Evolutionary conservation across 2,888 invertebrate species (phyloP), one percentile per base, ranked within the genome.

Genomic region (Leucophenga montana): DNA sequence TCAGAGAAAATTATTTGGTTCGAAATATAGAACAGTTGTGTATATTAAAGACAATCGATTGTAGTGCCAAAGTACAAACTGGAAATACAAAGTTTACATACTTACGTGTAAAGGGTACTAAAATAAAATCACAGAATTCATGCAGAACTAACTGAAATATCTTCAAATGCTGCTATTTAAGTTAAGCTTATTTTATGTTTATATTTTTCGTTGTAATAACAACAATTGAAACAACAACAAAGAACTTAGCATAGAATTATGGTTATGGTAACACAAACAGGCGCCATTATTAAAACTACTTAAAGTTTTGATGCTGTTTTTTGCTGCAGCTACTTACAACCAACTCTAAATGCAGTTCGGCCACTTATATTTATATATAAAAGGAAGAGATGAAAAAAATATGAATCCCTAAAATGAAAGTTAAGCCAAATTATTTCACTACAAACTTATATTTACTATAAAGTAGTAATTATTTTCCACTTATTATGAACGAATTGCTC

Each of bases 351-450:
- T 64, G 48, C 33, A 33, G 59, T 31, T 59, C 33, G n/a, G n/a
- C 22, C 31, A 31, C 11, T 57, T 46, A 62, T 46, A 39, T 27
- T n/a, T 66, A 61, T 62, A 71, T 71, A 73, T 70, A 73, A 59
- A 73, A 73, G 73, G 70, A 67, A 61, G 65, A 65, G 53, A 53
- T 44, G 0, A 3, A 57, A 14, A 39, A 33, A 61, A 69, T 72
- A n/a, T n/a, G n/a, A 61, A 68, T 20, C 33, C 64, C 67, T 72
- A 20, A 18, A 72, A 72, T 8, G 61, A 71, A 74, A 71, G 27
- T 74, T 74, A 68, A 69, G 61, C 75, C 65, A 65, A 67, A 75
- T 66, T 72, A 68, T 66, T 56, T 48, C 33, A 67, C 48, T 48
- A 64, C 20, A 64, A 73, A 71, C 65, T 31, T 69, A 67, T 67